These are phyloP conservation scores for Styela clava DNA, from an alignment of 23 tunicate genomes.

Conservation along the genomic window DNA sequence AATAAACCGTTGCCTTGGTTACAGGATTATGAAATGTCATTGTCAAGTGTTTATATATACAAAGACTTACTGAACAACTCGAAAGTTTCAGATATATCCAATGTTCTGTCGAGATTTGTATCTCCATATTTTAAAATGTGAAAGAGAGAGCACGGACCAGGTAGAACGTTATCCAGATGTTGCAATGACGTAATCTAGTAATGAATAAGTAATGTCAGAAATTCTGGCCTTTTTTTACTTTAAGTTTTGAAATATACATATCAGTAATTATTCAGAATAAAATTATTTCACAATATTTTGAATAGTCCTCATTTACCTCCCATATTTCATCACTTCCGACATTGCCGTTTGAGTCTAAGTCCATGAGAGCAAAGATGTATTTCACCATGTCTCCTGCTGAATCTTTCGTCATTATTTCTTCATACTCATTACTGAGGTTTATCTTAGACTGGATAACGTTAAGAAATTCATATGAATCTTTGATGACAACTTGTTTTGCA, in stretches of 20 bases:
- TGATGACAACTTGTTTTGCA: not conserved
- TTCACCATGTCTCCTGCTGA: slow-evolving; percentile 57
- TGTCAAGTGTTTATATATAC: too few relatives aligned
- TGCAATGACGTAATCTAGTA: slow-evolving; percentile 42
- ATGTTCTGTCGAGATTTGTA: slow-evolving; percentile 34
- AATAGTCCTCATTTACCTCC: too few relatives aligned
- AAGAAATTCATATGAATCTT: not conserved
- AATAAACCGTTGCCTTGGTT: too few relatives aligned
- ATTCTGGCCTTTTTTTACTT: not conserved
- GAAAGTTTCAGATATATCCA: slow-evolving; percentile 49
- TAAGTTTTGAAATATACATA: not conserved
- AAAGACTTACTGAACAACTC: slow-evolving; percentile 61
- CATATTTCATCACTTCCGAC: slow-evolving; percentile 78
- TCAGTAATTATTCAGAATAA: too few relatives aligned
- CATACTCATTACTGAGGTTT: not conserved
- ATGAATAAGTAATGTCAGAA: not conserved
- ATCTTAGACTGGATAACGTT: not conserved
- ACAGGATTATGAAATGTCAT: too few relatives aligned
- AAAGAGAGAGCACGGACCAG: slow-evolving; percentile 61
- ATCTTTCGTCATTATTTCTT: slow-evolving; percentile 67
- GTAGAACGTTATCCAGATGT: slow-evolving; percentile 32
- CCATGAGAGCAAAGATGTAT: slow-evolving; percentile 45
- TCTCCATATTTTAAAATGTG: slow-evolving; percentile 64
- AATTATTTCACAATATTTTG: too few relatives aligned
- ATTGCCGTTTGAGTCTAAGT: slow-evolving; percentile 45